phyloP scores from a whole-genome alignment of 2,888 invertebrate species.

The Drosophila leonis region DNA sequence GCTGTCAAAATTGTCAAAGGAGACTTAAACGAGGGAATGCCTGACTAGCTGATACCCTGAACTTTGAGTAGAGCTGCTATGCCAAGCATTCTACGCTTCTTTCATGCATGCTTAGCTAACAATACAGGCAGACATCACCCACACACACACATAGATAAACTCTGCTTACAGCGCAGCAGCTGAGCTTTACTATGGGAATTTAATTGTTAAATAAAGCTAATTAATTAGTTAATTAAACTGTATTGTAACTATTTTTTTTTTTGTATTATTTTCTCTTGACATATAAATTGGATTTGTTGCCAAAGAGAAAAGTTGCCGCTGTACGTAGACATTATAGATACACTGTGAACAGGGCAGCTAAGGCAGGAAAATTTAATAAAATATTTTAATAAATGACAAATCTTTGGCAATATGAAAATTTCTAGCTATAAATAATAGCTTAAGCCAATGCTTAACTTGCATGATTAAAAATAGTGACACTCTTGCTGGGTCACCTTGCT shows the following conservation, averaged over 20 bases:
- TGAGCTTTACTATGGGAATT: neutral
- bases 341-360: neutral
- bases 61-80: neutral
- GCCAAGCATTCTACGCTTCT: neutral
- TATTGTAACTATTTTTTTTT: neutral
- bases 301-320: constrained; percentile 1
- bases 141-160: neutral
- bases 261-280: neutral
- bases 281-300: neutral
- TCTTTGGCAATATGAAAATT: fast-evolving
- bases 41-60: neutral
- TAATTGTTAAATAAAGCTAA: neutral
- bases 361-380: neutral
- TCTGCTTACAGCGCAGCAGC: neutral
- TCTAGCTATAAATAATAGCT: neutral
- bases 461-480: no score
- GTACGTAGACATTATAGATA: no score
- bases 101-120: no score
- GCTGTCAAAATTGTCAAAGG: neutral
- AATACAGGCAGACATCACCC: neutral
- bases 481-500: neutral
- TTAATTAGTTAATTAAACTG: constrained; percentile 10
- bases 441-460: neutral
- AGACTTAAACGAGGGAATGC: neutral
- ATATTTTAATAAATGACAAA: neutral